Conservation (phyloP, 1,140 invertebrate genomes). For the Eupristina koningsbergeri region DNA sequence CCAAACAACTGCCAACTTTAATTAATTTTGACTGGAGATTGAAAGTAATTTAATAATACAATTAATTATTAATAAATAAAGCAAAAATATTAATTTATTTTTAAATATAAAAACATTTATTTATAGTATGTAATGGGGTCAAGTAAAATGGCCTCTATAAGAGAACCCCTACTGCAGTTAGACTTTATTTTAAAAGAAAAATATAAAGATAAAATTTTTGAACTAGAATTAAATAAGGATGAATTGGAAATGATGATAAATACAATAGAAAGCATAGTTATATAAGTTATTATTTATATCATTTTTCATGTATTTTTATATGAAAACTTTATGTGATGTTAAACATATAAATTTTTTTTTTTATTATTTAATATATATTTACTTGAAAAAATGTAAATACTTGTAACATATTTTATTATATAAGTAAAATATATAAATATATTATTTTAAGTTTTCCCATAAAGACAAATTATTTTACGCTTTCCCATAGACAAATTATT, state of each 20-base stretch:
- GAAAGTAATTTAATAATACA: slow-evolving; percentile 57
- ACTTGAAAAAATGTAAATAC: slow-evolving; percentile 1
- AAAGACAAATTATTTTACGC: not conserved
- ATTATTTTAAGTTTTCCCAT: not conserved
- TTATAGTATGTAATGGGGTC: slow-evolving; percentile 69
- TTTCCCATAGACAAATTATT: too few relatives aligned
- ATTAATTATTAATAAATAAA: not conserved
- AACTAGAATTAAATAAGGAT: slow-evolving; percentile 64
- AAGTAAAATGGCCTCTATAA: slow-evolving; percentile 64
- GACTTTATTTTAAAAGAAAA: slow-evolving; percentile 61
- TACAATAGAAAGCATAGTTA: not conserved
- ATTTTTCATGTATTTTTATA: slow-evolving; percentile 1
- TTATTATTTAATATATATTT: not conserved
- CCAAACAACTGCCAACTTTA: slow-evolving; percentile 59
- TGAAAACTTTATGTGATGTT: not conserved
- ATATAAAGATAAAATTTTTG: slow-evolving; percentile 54
- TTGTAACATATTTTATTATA: slow-evolving; percentile 11
- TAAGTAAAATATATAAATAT: not conserved
- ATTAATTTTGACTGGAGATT: slow-evolving; percentile 68
- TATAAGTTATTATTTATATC: not conserved
- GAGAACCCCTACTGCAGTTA: slow-evolving; percentile 65
- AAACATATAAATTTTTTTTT: not conserved
- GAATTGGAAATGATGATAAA: slow-evolving; percentile 66
- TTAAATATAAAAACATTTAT: slow-evolving; percentile 11
- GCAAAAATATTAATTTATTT: slow-evolving; percentile 16